These are phyloP conservation scores for Tachycineta bicolor DNA, from an alignment of 2,113 vertebrate genomes.

Conservation along the genomic window DNA sequence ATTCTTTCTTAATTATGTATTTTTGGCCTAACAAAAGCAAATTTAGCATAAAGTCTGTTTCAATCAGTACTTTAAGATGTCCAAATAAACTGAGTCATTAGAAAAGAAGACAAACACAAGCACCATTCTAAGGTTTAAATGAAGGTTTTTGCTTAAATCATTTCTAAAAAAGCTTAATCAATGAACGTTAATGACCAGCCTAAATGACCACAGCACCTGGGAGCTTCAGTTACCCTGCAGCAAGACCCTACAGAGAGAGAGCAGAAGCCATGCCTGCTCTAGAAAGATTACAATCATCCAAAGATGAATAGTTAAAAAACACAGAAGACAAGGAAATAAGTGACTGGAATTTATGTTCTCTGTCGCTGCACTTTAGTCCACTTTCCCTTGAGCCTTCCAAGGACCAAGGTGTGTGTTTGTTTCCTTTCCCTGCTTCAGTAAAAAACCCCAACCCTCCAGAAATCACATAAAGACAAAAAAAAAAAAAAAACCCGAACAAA, in stretches of 20 bases:
- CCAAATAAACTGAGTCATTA: background rate
- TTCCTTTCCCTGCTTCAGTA: background rate
- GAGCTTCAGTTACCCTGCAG: background rate
- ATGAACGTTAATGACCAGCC: background rate
- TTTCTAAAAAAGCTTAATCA: background rate
- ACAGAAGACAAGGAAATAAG: background rate
- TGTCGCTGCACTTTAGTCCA: background rate
- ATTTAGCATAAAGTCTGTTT: background rate
- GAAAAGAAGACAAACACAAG: background rate
- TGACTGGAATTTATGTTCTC: background rate
- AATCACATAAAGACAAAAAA: background rate
- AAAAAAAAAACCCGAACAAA: rapidly evolving
- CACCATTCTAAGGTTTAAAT: background rate
- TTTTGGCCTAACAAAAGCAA: background rate
- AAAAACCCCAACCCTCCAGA: background rate
- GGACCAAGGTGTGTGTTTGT: background rate
- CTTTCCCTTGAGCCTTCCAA: background rate
- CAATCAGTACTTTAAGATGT: background rate
- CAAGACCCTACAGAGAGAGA: background rate
- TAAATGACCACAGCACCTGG: background rate
- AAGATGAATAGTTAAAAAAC: background rate
- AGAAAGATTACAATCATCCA: background rate
- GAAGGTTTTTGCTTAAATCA: background rate
- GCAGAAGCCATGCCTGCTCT: background rate
- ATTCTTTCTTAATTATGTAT: background rate